Evolutionary conservation across 2,113 vertebrate species (phyloP).

Genomic region (Rhinoderma darwinii): DNA sequence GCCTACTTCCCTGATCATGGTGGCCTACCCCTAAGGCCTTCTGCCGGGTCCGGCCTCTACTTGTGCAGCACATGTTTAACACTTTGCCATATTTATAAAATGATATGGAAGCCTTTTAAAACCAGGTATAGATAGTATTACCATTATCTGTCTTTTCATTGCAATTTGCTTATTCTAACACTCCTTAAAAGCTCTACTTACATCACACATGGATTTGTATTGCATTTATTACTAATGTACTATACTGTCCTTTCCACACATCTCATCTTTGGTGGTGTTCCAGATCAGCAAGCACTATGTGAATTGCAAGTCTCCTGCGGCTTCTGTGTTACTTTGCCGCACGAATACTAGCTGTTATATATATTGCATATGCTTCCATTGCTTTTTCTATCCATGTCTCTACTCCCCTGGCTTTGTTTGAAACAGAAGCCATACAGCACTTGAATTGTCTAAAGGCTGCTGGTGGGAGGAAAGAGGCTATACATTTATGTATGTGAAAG

Average conservation of each 20-base stretch:
- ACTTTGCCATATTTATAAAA: too few relatives aligned
- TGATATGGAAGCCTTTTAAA: too few relatives aligned
- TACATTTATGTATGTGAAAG: neutral
- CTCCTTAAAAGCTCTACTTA: too few relatives aligned
- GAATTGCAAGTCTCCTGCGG: neutral
- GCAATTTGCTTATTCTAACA: too few relatives aligned
- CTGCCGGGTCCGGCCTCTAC: too few relatives aligned
- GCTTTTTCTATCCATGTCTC: neutral
- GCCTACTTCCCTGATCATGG: too few relatives aligned
- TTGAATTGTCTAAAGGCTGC: neutral
- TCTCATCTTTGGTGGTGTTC: neutral
- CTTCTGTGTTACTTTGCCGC: neutral
- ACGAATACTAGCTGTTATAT: slow-evolving; percentile 17
- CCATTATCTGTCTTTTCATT: too few relatives aligned
- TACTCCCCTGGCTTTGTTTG: neutral
- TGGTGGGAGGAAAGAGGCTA: neutral
- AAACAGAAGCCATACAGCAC: neutral
- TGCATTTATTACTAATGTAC: too few relatives aligned
- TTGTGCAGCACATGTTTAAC: too few relatives aligned
- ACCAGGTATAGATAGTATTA: too few relatives aligned
- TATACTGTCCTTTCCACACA: neutral
- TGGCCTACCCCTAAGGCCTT: too few relatives aligned
- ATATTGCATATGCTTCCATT: neutral
- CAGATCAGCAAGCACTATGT: neutral
- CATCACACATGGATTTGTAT: too few relatives aligned